Evolutionary conservation across 2,113 vertebrate genomes (phyloP).

Genomic region (Phocoena phocoena): DNA sequence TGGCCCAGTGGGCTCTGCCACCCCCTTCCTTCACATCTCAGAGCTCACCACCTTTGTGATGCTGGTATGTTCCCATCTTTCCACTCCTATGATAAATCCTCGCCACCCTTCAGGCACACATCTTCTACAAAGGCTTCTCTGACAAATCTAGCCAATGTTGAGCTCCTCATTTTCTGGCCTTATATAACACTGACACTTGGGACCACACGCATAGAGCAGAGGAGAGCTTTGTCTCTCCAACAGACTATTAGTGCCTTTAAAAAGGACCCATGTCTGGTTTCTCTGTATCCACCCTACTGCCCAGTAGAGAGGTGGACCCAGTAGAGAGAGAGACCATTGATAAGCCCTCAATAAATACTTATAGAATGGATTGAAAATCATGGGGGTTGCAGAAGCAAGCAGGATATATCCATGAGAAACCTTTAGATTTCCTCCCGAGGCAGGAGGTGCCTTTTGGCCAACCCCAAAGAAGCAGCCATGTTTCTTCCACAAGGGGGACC

Average conservation of each 20-base stretch:
- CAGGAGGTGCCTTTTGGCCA: background rate
- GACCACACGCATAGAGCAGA: background rate
- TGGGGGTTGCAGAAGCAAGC: background rate
- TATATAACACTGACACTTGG: background rate
- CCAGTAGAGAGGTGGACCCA: background rate
- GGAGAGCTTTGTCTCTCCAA: background rate
- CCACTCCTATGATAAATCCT: background rate
- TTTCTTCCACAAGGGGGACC: background rate
- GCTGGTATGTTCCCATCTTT: background rate
- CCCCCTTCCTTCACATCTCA: background rate
- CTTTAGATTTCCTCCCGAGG: background rate
- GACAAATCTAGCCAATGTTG: background rate
- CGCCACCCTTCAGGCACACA: background rate
- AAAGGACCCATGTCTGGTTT: background rate
- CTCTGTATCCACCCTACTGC: background rate
- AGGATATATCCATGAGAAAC: background rate
- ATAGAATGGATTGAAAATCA: background rate
- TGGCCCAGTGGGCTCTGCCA: background rate
- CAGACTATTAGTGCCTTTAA: background rate
- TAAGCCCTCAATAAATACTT: background rate
- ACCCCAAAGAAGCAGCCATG: background rate
- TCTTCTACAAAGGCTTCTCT: background rate
- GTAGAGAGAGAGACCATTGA: too few relatives aligned
- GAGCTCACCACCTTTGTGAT: background rate
- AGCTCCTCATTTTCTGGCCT: background rate